Percentiles rank a stretch among this genome's conserved stretches.
phyloP scores from a whole-genome alignment of 2,888 invertebrate genomes.

The Zygogramma bicolorata region DNA sequence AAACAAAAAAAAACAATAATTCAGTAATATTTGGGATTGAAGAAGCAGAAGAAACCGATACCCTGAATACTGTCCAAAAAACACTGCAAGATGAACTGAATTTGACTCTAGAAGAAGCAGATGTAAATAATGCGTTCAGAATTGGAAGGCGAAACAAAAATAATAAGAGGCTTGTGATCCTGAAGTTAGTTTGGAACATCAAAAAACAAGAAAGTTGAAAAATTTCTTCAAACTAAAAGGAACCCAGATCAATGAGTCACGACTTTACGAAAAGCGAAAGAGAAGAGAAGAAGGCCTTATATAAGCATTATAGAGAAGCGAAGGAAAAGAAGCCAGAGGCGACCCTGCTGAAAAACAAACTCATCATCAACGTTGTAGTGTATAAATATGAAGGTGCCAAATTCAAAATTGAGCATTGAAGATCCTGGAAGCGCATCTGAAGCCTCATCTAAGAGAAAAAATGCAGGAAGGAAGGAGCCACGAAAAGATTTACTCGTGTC shows the following conservation, averaged over 20 bases:
- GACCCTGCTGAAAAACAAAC: neutral
- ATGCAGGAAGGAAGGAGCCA: no score
- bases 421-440: no score
- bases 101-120: neutral
- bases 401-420: no score
- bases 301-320: conserved; percentile 1
- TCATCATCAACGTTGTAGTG: neutral
- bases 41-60: neutral
- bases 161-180: neutral
- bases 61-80: neutral
- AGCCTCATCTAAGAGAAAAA: no score
- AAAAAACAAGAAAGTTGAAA: neutral
- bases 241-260: neutral
- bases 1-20: neutral
- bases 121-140: neutral
- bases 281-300: neutral
- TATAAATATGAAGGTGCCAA: neutral
- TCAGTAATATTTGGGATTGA: neutral
- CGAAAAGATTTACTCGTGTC: no score
- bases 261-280: neutral
- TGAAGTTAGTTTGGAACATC: no score
- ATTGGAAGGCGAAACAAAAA: neutral
- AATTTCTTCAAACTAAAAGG: neutral
- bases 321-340: neutral
- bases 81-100: neutral